Conservation (phyloP, 2,797 vertebrate species). For the Eleutherodactylus coqui region DNA sequence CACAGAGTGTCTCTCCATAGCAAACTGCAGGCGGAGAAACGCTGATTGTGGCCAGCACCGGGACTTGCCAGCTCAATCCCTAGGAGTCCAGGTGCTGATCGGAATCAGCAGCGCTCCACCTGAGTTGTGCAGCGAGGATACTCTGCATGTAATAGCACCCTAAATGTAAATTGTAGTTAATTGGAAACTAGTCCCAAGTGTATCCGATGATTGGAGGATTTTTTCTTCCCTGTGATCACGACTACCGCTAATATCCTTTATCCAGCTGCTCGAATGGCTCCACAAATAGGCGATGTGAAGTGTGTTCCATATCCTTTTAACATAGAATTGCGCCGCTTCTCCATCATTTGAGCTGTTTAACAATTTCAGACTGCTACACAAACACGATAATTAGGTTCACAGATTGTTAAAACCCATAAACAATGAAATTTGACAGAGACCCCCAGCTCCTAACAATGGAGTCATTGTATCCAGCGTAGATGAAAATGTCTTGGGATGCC, state of each 20-base stretch:
- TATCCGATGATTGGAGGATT: not conserved
- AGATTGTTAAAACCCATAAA: slow-evolving; percentile 38
- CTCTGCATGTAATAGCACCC: too few species aligned
- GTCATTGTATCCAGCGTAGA: slow-evolving; percentile 21
- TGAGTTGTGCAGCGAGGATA: too few species aligned
- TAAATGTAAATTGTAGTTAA: too few species aligned
- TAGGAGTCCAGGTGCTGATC: too few species aligned
- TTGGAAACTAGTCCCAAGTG: not conserved
- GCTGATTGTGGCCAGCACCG: too few species aligned
- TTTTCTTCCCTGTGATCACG: not conserved
- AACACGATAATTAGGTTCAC: slow-evolving; percentile 22
- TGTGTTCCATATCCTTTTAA: not conserved
- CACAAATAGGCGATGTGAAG: not conserved
- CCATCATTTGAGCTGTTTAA: slow-evolving; percentile 25
- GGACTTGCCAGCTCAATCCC: too few species aligned
- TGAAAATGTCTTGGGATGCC: slow-evolving; percentile 28
- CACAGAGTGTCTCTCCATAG: too few species aligned
- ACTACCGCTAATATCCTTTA: not conserved
- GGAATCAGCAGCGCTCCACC: too few species aligned
- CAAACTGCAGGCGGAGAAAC: too few species aligned
- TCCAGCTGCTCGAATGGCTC: not conserved
- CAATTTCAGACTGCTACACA: not conserved
- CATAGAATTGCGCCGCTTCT: not conserved
- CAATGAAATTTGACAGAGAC: slow-evolving; percentile 39
- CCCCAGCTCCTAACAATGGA: slow-evolving; percentile 31